Evolutionary conservation across 2,888 invertebrate genomes (phyloP).

Genomic region (Carabus problematicus): DNA sequence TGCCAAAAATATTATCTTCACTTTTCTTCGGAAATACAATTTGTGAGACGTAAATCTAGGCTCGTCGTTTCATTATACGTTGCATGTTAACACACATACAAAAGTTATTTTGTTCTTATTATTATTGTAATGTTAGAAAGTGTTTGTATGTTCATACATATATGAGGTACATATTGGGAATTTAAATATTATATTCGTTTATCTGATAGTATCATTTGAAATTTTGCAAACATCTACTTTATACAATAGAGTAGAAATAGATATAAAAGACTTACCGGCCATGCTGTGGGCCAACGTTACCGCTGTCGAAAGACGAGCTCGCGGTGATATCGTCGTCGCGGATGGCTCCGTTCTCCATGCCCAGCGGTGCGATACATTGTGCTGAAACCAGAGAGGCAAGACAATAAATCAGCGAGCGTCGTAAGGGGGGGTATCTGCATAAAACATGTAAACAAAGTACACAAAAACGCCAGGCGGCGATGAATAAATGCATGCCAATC

Average conservation of each 20-base stretch:
- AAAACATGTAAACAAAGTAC: slow-evolving; percentile 22
- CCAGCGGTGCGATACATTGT: slow-evolving; percentile 81
- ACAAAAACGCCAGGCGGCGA: slow-evolving; percentile 8
- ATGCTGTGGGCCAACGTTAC: slow-evolving; percentile 85
- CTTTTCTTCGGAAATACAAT: too few species aligned
- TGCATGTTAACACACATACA: too few species aligned
- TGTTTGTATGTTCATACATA: too few species aligned
- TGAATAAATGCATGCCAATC: slow-evolving; percentile 39
- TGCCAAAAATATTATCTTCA: too few species aligned
- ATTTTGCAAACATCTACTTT: neutral
- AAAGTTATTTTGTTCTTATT: too few species aligned
- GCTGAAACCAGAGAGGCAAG: slow-evolving; percentile 65
- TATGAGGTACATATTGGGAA: too few species aligned
- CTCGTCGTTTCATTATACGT: too few species aligned
- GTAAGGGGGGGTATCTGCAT: neutral
- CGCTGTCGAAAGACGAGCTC: slow-evolving; percentile 85
- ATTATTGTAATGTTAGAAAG: too few species aligned
- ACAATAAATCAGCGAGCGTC: slow-evolving; percentile 14
- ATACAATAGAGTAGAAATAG: slow-evolving; percentile 1
- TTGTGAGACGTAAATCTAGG: too few species aligned
- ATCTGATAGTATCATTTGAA: neutral
- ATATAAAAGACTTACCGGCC: slow-evolving; percentile 70
- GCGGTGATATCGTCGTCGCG: slow-evolving; percentile 82
- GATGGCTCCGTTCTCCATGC: slow-evolving; percentile 86
- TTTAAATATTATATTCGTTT: neutral